Evolutionary conservation across 1,140 invertebrate species (phyloP).

Genomic region (Mesaphorura yosii): DNA sequence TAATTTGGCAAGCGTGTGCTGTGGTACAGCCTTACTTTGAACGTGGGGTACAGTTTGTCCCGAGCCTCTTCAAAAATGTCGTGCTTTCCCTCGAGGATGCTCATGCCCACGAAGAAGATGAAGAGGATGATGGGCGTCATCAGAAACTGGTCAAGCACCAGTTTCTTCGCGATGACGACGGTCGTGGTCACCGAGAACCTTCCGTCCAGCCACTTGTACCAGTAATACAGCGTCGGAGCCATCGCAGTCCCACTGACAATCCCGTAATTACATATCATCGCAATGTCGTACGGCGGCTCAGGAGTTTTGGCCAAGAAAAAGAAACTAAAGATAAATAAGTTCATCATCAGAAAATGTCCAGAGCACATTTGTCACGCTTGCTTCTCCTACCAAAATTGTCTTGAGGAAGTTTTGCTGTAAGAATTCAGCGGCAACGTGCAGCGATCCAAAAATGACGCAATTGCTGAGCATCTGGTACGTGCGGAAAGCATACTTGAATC

Average conservation of each 20-base stretch:
- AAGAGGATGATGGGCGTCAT: conserved; percentile 62
- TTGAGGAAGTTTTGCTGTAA: conserved; percentile 60
- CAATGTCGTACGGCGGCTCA: conserved; percentile 41
- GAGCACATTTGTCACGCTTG: neutral
- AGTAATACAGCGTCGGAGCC: conserved; percentile 48
- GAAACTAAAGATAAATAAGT: conserved; percentile 4
- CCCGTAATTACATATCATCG: conserved; percentile 44
- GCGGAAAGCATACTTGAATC: conserved; percentile 36
- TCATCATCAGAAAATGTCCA: neutral
- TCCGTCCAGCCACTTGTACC: conserved; percentile 59
- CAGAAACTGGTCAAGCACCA: conserved; percentile 60
- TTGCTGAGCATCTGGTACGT: conserved; percentile 55
- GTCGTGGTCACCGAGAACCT: conserved; percentile 51
- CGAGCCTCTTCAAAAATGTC: conserved; percentile 55
- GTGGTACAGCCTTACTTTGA: conserved; percentile 41
- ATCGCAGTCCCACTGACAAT: conserved; percentile 48
- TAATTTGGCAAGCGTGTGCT: neutral
- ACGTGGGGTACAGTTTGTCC: conserved; percentile 58
- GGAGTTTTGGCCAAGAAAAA: too few species aligned
- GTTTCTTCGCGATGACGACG: conserved; percentile 53
- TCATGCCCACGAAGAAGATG: conserved; percentile 60
- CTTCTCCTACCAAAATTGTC: conserved; percentile 48
- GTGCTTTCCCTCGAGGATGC: conserved; percentile 52
- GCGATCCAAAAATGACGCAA: conserved; percentile 58
- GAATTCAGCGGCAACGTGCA: conserved; percentile 64